phyloP scores from a whole-genome alignment of 2,113 vertebrate genomes.

The Hassar affinis region DNA sequence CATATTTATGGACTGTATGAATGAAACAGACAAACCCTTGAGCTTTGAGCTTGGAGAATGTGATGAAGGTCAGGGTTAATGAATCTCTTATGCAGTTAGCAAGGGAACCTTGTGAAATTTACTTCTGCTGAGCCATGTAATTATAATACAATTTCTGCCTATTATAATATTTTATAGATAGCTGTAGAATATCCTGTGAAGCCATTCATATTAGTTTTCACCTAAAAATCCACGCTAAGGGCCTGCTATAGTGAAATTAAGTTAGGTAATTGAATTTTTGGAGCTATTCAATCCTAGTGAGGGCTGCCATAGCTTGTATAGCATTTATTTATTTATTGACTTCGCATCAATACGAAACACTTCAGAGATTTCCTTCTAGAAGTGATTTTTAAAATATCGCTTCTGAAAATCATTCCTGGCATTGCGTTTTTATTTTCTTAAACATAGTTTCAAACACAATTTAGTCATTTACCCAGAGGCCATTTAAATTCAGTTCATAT shows the following conservation, averaged over 20 bases:
- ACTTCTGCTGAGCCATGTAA: constrained; percentile 69
- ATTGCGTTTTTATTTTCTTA: constrained; percentile 34
- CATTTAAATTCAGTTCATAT: constrained; percentile 49
- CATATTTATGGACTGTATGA: neutral
- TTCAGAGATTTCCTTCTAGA: neutral
- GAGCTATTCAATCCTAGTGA: neutral
- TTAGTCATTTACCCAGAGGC: constrained; percentile 30
- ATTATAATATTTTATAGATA: constrained; percentile 11
- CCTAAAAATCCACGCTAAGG: neutral
- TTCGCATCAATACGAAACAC: neutral
- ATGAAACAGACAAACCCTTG: neutral
- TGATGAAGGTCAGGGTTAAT: neutral
- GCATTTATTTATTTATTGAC: constrained; percentile 9
- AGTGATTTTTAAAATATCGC: constrained; percentile 20
- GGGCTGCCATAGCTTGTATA: neutral
- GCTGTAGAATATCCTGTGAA: neutral
- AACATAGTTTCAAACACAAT: constrained; percentile 11
- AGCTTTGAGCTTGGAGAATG: neutral
- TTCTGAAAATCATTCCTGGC: constrained; percentile 4
- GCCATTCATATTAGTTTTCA: neutral
- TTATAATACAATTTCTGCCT: constrained; percentile 61
- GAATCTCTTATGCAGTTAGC: neutral
- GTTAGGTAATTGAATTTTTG: neutral
- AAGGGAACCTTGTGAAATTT: constrained; percentile 63
- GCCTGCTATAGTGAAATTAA: neutral